Evolutionary conservation across 2,888 invertebrate species (phyloP).

Genomic region (Pinctada fucata): DNA sequence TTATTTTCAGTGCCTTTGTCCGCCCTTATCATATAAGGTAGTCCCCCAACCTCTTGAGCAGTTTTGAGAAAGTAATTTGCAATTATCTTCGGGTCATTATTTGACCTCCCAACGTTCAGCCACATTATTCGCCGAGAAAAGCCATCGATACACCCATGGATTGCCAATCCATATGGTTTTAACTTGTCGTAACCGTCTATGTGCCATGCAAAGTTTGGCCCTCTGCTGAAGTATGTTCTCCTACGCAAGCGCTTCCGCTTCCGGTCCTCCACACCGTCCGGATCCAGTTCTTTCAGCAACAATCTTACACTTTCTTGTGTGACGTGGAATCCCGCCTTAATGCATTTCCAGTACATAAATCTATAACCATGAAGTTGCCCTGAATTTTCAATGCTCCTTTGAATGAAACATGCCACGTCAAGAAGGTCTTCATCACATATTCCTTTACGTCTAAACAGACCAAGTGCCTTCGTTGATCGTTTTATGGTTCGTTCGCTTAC

Average conservation of each 20-base stretch:
- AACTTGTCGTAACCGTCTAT: constrained; percentile 27
- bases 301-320: constrained; percentile 14
- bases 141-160: constrained; percentile 22
- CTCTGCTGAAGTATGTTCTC: constrained; percentile 5
- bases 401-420: constrained; percentile 23
- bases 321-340: constrained; percentile 16
- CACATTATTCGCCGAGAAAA: constrained; percentile 24
- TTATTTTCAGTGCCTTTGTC: constrained; percentile 39
- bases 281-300: neutral
- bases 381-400: constrained; percentile 5
- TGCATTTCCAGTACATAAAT: constrained; percentile 34
- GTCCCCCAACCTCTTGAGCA: constrained; percentile 25
- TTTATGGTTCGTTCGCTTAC: constrained; percentile 8
- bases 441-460: constrained; percentile 7
- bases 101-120: constrained; percentile 16
- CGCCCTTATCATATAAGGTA: constrained; percentile 31
- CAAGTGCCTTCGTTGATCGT: neutral
- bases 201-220: constrained; percentile 24
- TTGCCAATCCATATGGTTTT: constrained; percentile 25
- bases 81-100: constrained; percentile 20
- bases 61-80: constrained; percentile 28
- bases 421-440: constrained; percentile 14
- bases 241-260: neutral
- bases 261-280: neutral
- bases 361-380: constrained; percentile 33